Evolutionary conservation across 2,113 vertebrate species (phyloP).

Genomic region (Corythaeola cristata): DNA sequence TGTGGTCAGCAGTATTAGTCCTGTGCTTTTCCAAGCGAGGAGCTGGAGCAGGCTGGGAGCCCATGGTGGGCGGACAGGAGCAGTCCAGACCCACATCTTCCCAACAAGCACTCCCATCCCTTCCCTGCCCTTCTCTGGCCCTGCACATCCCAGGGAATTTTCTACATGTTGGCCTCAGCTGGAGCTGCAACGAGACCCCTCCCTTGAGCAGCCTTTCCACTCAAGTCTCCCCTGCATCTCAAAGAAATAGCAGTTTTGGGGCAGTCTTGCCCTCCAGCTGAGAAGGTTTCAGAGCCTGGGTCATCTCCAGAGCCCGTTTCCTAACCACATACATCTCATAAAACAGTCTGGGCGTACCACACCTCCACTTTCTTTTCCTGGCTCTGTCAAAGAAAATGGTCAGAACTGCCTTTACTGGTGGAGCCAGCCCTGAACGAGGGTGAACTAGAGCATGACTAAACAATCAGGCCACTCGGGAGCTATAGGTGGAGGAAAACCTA

Average conservation of each 20-base stretch:
- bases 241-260: not conserved
- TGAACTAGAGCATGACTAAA: conserved; percentile 65
- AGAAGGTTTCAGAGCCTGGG: not conserved
- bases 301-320: not conserved
- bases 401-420: not conserved
- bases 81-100: not conserved
- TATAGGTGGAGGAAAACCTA: conserved; percentile 35
- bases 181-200: not conserved
- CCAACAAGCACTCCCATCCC: not conserved
- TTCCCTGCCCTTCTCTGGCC: not conserved
- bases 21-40: not conserved
- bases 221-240: not conserved
- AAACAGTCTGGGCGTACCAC: not conserved
- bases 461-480: not conserved
- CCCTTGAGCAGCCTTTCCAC: not conserved
- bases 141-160: not conserved
- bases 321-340: not conserved
- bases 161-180: not conserved
- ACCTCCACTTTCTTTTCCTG: not conserved
- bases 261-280: not conserved
- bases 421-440: not conserved
- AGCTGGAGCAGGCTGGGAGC: not conserved
- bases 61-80: rapidly evolving
- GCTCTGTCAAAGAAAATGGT: not conserved
- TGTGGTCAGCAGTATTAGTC: not conserved